phyloP scores from a whole-genome alignment of 2,113 vertebrate genomes.

The Dromas ardeola region DNA sequence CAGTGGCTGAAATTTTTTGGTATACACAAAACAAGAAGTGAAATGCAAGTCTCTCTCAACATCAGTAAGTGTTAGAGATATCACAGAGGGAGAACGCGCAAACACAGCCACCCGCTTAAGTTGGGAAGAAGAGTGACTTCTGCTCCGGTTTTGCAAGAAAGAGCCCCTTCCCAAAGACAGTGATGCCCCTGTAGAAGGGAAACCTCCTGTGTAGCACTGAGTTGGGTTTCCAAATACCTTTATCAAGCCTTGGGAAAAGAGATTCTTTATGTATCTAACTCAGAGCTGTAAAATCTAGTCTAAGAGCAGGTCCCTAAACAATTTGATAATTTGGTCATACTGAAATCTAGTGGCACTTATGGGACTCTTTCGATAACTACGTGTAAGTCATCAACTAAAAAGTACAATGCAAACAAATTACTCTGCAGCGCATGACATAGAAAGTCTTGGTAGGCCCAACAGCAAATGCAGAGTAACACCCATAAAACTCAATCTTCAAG shows the following conservation, averaged over 20 bases:
- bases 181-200: fast-evolving
- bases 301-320: background rate
- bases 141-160: background rate
- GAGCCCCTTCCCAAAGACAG: background rate
- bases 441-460: fast-evolving
- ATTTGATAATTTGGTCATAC: fast-evolving
- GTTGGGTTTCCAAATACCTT: background rate
- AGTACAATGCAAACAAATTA: fast-evolving
- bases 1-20: too few relatives aligned
- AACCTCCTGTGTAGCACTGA: background rate
- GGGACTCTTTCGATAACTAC: fast-evolving
- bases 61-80: background rate
- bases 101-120: background rate
- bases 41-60: background rate
- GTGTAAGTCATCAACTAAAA: background rate
- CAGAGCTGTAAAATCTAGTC: background rate
- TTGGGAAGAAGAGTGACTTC: background rate
- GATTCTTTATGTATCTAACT: background rate
- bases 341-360: background rate
- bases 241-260: background rate
- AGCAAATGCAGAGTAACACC: fast-evolving
- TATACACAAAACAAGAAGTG: background rate
- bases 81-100: background rate
- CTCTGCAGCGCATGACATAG: fast-evolving
- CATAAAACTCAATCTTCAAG: background rate